phyloP scores from a whole-genome alignment of 2,888 invertebrate species.

The Machimus atricapillus region DNA sequence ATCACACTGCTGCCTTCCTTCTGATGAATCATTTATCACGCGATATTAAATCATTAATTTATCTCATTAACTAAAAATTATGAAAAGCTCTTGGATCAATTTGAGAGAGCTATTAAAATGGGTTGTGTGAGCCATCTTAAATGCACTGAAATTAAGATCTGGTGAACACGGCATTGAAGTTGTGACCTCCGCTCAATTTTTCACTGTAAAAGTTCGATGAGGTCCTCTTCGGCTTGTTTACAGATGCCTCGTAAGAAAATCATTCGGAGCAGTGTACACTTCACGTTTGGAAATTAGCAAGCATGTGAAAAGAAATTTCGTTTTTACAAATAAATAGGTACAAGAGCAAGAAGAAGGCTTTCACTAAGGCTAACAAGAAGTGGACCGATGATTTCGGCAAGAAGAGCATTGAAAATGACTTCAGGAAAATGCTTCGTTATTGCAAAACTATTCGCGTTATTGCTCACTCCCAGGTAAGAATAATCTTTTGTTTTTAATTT shows the following conservation, averaged over 20 bases:
- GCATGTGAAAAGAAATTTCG: conserved; percentile 47
- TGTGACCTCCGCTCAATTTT: conserved; percentile 70
- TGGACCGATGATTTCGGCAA: conserved; percentile 98
- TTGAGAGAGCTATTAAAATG: conserved; percentile 69
- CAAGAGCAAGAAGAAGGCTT: conserved; percentile 99
- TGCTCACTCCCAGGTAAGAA: conserved; percentile 95
- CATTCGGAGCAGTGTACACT: not conserved
- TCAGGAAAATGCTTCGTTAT: conserved; percentile 97
- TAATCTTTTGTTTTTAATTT: not conserved
- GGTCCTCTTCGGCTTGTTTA: conserved; percentile 61
- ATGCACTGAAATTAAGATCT: conserved; percentile 48
- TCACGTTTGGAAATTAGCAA: not conserved
- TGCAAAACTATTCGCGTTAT: conserved; percentile 96
- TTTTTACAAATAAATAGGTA: conserved; percentile 73
- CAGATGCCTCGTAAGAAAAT: not conserved
- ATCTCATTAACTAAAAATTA: conserved; percentile 44
- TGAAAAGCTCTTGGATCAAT: conserved; percentile 71
- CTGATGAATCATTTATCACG: conserved; percentile 49
- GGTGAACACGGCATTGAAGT: conserved; percentile 60
- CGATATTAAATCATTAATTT: conserved; percentile 49
- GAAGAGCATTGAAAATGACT: conserved; percentile 95
- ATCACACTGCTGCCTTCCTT: conserved; percentile 62
- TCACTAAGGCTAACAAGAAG: conserved; percentile 97
- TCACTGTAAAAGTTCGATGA: conserved; percentile 64
- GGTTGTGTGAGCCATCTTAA: conserved; percentile 60